phyloP scores from a whole-genome alignment of 1,140 invertebrate genomes.

The Chionoecetes opilio region DNA sequence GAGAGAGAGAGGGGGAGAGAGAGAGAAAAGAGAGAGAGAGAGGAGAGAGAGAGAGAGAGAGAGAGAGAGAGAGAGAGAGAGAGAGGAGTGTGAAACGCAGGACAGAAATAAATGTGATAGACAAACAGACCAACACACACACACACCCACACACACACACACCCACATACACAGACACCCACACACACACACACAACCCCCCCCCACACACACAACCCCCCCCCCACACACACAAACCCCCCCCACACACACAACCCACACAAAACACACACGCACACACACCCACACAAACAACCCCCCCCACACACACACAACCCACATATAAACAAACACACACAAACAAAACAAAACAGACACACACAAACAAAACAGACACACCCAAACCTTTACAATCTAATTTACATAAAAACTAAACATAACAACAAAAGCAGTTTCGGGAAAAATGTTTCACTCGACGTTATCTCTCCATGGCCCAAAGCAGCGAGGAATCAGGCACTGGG shows the following conservation, averaged over 20 bases:
- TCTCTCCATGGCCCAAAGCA: background rate
- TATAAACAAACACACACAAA: background rate
- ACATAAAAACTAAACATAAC: too few relatives aligned
- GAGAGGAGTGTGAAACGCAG: background rate
- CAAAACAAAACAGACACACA: too few relatives aligned
- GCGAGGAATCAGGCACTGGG: background rate
- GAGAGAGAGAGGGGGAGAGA: background rate
- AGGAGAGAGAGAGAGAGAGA: background rate
- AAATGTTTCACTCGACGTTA: background rate
- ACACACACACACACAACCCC: slow-evolving; percentile 48
- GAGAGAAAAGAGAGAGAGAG: too few relatives aligned
- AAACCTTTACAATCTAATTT: background rate
- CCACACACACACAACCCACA: too few relatives aligned
- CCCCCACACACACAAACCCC: too few relatives aligned
- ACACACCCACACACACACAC: slow-evolving; percentile 33
- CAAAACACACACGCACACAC: too few relatives aligned
- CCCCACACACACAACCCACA: too few relatives aligned
- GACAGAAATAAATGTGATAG: background rate
- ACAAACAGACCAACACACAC: background rate
- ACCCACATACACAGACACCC: slow-evolving; percentile 36
- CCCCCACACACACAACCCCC: too few relatives aligned
- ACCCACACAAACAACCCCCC: slow-evolving; percentile 37
- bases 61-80: background rate
- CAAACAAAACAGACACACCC: too few relatives aligned
- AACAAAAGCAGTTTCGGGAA: background rate